Conservation (phyloP, 2,113 vertebrate species). For the Misgurnus mizolepis region DNA sequence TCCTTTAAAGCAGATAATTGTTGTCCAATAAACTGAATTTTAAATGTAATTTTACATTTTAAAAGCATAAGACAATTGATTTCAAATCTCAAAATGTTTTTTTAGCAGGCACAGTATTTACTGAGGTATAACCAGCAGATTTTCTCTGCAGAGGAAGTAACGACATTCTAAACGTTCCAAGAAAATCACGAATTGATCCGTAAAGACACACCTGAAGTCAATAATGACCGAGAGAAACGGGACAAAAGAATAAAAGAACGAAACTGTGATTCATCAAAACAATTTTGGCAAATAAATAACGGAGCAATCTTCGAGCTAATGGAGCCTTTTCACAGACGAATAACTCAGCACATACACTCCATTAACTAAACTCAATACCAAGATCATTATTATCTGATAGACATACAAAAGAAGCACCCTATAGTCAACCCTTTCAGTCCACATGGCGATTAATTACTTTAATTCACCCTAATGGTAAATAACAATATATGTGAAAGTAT, state of each 20-base stretch:
- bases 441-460: constrained; percentile 43
- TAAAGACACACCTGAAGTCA: constrained; percentile 41
- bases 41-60: constrained; percentile 1
- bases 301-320: constrained; percentile 51
- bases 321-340: constrained; percentile 51
- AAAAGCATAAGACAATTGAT: constrained; percentile 27
- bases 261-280: constrained; percentile 53
- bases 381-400: constrained; percentile 34
- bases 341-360: constrained; percentile 26
- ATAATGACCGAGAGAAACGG: constrained; percentile 36
- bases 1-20: background rate
- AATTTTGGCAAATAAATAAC: constrained; percentile 55
- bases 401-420: constrained; percentile 36
- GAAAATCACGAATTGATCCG: constrained; percentile 42
- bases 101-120: background rate
- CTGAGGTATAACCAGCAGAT: background rate
- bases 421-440: constrained; percentile 36
- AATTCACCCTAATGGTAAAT: constrained; percentile 42
- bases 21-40: constrained; percentile 12
- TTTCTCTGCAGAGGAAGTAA: constrained; percentile 1
- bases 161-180: constrained; percentile 29
- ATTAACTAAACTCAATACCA: constrained; percentile 51
- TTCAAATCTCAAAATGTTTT: background rate
- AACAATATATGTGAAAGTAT: constrained; percentile 35
- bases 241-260: constrained; percentile 42